phyloP scores from a whole-genome alignment of 2,797 vertebrate species.

The Graptemys geographica region DNA sequence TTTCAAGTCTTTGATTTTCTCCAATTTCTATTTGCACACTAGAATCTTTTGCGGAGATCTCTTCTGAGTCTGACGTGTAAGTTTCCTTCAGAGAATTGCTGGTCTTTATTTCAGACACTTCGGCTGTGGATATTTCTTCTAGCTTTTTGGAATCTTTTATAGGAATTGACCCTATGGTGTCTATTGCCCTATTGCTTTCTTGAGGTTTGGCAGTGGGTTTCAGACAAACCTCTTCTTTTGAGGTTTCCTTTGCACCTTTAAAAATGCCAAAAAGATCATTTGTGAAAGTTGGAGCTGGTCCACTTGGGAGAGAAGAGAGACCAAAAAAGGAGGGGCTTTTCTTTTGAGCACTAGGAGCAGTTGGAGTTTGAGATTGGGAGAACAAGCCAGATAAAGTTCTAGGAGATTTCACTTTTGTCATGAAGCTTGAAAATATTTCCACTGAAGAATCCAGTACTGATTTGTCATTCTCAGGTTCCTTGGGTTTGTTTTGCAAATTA shows the following conservation, averaged over 20 bases:
- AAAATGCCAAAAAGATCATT: slow-evolving; percentile 89
- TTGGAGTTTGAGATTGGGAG: slow-evolving; percentile 82
- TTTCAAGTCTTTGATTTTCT: neutral
- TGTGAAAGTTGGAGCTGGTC: slow-evolving; percentile 82
- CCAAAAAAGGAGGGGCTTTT: slow-evolving; percentile 85
- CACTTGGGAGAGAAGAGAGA: slow-evolving; percentile 77
- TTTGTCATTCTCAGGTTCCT: slow-evolving; percentile 81
- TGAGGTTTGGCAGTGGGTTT: slow-evolving; percentile 59
- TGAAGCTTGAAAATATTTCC: slow-evolving; percentile 90
- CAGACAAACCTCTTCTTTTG: slow-evolving; percentile 60
- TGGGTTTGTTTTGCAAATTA: slow-evolving; percentile 70
- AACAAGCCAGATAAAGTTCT: slow-evolving; percentile 89
- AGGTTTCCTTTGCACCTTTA: slow-evolving; percentile 78
- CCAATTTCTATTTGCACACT: slow-evolving; percentile 15
- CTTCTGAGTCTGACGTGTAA: neutral
- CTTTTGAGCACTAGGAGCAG: slow-evolving; percentile 83
- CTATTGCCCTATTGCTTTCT: slow-evolving; percentile 10
- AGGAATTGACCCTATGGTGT: neutral
- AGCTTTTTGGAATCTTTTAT: slow-evolving; percentile 10
- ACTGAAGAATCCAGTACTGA: slow-evolving; percentile 84
- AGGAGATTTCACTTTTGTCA: slow-evolving; percentile 90
- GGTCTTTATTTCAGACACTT: neutral
- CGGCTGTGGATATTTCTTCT: neutral
- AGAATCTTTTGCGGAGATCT: neutral
- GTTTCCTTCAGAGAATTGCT: neutral